phyloP scores from a whole-genome alignment of 2,888 invertebrate species.

The Bedellia somnulentella region DNA sequence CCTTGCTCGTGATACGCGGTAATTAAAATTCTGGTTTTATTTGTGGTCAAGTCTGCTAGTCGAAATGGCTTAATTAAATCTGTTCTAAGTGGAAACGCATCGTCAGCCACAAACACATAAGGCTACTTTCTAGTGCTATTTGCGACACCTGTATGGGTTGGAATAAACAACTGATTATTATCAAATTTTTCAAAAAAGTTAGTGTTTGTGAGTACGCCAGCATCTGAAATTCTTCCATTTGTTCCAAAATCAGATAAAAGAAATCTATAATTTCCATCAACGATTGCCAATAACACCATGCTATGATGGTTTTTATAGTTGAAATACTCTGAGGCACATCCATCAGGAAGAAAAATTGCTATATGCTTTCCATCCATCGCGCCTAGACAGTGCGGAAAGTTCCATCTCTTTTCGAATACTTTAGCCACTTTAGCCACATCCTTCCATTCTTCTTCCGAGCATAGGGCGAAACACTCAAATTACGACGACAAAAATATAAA shows the following conservation, averaged over 20 bases:
- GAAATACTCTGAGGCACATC: slow-evolving; percentile 13
- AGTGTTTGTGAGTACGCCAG: slow-evolving; percentile 16
- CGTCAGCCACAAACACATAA: slow-evolving; percentile 11
- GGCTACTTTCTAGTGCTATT: slow-evolving; percentile 9
- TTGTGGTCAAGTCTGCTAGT: slow-evolving; percentile 14
- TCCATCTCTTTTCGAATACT: slow-evolving; percentile 11
- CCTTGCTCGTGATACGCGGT: slow-evolving; percentile 15
- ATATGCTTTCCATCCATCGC: slow-evolving; percentile 6
- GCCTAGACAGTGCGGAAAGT: slow-evolving; percentile 6
- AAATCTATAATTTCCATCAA: slow-evolving; percentile 14
- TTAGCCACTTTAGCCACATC: slow-evolving; percentile 8
- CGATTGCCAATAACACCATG: slow-evolving; percentile 14
- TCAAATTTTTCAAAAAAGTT: slow-evolving; percentile 13
- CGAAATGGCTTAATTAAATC: slow-evolving; percentile 14
- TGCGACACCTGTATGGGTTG: slow-evolving; percentile 12
- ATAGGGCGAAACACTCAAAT: too few relatives aligned
- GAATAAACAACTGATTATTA: slow-evolving; percentile 13
- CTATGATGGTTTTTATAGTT: slow-evolving; percentile 14
- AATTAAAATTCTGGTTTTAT: slow-evolving; percentile 14
- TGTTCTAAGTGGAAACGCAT: slow-evolving; percentile 9
- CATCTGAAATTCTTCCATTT: slow-evolving; percentile 14
- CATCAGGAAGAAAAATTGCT: slow-evolving; percentile 1
- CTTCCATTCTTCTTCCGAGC: slow-evolving; percentile 12
- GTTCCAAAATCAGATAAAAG: slow-evolving; percentile 14
- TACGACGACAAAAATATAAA: too few relatives aligned